phyloP scores from a whole-genome alignment of 2,113 vertebrate species.

The Chlamydotis undulata region DNA sequence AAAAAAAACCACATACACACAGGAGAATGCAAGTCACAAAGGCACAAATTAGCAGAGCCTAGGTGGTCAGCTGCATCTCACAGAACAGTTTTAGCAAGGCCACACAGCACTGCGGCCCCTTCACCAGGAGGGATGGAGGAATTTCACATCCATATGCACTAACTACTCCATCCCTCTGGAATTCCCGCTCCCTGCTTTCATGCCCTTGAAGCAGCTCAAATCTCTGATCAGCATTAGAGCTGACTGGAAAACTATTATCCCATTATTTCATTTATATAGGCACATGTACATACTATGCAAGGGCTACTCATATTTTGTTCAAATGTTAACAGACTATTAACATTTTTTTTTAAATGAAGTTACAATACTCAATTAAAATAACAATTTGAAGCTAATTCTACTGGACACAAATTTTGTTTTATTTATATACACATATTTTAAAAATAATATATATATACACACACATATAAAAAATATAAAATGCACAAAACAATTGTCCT shows the following conservation, averaged over 20 bases:
- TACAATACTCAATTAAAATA: background rate
- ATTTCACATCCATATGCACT: background rate
- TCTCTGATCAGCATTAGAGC: background rate
- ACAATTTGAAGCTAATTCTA: background rate
- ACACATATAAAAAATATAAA: background rate
- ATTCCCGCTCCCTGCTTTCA: background rate
- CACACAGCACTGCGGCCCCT: background rate
- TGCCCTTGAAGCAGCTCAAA: background rate
- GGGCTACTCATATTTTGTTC: background rate
- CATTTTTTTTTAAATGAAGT: background rate
- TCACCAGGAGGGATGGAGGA: background rate
- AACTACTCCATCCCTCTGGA: background rate
- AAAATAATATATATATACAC: background rate
- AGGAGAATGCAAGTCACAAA: background rate
- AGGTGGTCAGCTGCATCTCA: background rate
- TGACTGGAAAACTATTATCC: background rate
- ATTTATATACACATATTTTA: background rate
- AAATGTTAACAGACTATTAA: background rate
- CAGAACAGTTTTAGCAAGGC: background rate
- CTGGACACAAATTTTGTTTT: background rate
- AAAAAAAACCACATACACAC: background rate
- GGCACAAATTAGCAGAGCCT: background rate
- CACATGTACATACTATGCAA: background rate
- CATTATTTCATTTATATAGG: background rate
- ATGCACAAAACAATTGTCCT: background rate